Evolutionary conservation across 1,140 invertebrate species (phyloP), one percentile per base, ranked within the genome.

Genomic region (Drosophila miranda): DNA sequence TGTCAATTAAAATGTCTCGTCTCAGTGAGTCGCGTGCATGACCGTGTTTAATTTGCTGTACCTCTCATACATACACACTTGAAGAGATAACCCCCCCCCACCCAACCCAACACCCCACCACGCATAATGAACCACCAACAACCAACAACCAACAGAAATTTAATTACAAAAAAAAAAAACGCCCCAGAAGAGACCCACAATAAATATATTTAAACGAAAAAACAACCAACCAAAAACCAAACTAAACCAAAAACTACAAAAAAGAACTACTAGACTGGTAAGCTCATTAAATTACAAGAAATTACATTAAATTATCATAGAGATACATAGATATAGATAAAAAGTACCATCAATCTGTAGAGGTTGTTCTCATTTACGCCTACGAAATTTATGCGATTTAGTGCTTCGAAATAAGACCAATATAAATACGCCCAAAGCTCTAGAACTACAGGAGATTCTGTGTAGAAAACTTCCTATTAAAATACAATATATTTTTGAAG

Each of bases 1-100:
- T 84, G 81, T 84, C 81, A 84, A 84, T 84, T 84, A 84, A 86
- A 84, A 84, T 77, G 61, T 81, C 69, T 77, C 81, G 78, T 72
- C 81, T 61, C 67, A 80, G 81, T 80, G 80, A 80, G 59, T 84
- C 83, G 81, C 53, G 80, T 38, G 34, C 34, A 38, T 38, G 34
- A 38, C 34, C 11, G 34, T 80, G 81, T 86, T 86, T 70, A 80
- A 86, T 86, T 76, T 77, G 42, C 52, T 51, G 62, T 64, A 56
- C 64, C 50, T 67, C 11, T 38, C 34, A 38, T 13, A 38, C 34
- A 38, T 38, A 13, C 34, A 38, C 34, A 38, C 11, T 38, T 13
- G 34, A 38, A 38, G 34, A 38, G 34, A 38, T 49, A 19, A 19
- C 46, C 62, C 43, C 38, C 26, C 34, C 19, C 16, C 16, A 16